Evolutionary conservation across 2,113 vertebrate genomes (phyloP).

Genomic region (Zootoca vivipara): DNA sequence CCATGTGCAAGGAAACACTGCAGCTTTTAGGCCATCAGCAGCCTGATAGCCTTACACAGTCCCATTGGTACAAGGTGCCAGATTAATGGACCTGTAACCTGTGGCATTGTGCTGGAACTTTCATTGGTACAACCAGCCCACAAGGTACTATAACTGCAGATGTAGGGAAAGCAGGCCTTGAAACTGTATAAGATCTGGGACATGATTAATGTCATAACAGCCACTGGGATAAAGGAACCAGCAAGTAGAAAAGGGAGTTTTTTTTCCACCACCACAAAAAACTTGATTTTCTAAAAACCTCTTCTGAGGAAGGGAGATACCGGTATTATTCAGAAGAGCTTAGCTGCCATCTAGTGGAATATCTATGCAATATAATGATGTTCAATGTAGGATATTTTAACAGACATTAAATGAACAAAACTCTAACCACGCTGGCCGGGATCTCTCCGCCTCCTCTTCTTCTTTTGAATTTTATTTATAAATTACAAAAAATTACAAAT

Average conservation of each 20-base stretch:
- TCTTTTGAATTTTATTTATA: no score
- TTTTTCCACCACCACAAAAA: neutral
- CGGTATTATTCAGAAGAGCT: constrained; percentile 44
- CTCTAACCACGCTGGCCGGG: neutral
- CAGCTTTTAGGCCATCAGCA: neutral
- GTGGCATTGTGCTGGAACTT: neutral
- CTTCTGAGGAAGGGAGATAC: neutral
- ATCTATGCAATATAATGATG: neutral
- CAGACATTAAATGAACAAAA: neutral
- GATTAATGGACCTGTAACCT: neutral
- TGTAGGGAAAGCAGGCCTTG: neutral
- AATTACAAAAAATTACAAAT: no score
- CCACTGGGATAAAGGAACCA: neutral
- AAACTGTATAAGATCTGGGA: neutral
- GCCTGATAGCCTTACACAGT: neutral
- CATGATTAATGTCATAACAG: neutral
- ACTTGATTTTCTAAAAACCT: neutral
- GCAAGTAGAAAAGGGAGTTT: neutral
- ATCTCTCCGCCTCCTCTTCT: no score
- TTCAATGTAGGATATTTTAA: neutral
- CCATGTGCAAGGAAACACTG: neutral
- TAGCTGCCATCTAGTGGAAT: constrained; percentile 66
- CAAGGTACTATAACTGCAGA: neutral
- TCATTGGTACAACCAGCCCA: no score
- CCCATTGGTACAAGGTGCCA: neutral